Percentiles rank a stretch among this genome's conserved stretches.
phyloP scores from a whole-genome alignment of 2,113 vertebrate species.

The Apteryx mantelli region DNA sequence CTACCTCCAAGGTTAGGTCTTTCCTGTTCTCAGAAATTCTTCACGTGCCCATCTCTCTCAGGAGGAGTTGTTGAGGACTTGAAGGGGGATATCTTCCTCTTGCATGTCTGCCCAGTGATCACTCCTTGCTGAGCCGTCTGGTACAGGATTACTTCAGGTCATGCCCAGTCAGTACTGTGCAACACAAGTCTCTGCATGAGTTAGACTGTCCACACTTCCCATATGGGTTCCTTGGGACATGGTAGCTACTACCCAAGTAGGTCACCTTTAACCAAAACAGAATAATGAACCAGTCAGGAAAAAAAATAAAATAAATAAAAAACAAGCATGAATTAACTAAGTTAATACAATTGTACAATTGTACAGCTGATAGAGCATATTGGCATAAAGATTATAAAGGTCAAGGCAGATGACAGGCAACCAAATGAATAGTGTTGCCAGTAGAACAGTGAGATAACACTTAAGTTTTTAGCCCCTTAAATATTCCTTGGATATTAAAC shows the following conservation, averaged over 20 bases:
- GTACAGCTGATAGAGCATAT: not conserved
- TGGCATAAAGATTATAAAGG: not conserved
- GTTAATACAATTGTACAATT: not conserved
- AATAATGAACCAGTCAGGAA: not conserved
- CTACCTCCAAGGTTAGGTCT: not conserved
- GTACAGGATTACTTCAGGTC: not conserved
- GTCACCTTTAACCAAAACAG: not conserved
- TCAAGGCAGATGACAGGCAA: not conserved
- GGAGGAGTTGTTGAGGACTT: not conserved
- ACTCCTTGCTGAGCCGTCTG: not conserved
- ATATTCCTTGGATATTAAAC: not conserved
- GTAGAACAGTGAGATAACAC: not conserved
- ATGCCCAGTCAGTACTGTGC: not conserved
- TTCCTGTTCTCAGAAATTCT: not conserved
- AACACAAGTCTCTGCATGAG: accelerated
- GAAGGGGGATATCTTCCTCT: not conserved
- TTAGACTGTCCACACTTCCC: not conserved
- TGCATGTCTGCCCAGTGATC: not conserved
- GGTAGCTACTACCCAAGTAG: not conserved
- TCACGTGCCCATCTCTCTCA: accelerated
- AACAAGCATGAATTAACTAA: not conserved
- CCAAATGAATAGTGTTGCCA: not conserved
- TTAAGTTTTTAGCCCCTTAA: not conserved
- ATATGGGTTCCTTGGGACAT: not conserved
- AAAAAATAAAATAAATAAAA: not conserved